These are phyloP conservation scores for Hylomyscus alleni DNA, from an alignment of 2,797 vertebrate genomes.

Conservation along the genomic window DNA sequence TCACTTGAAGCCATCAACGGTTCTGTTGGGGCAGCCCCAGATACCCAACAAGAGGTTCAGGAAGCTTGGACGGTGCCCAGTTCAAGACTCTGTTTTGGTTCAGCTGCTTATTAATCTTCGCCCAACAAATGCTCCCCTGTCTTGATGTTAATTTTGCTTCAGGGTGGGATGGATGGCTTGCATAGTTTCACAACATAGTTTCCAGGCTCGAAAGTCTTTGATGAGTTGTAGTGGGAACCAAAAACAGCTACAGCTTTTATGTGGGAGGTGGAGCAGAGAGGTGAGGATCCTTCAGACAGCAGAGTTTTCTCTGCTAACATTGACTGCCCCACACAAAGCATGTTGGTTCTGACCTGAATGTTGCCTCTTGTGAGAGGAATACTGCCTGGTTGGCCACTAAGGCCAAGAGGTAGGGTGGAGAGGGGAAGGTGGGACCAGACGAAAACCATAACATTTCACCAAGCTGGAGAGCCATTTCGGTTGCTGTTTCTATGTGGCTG, in stretches of 20 bases:
- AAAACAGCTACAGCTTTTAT: conserved; percentile 22
- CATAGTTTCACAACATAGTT: conserved; percentile 8
- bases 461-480: not conserved
- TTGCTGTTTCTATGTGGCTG: not conserved
- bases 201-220: not conserved
- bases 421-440: not conserved
- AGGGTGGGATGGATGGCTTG: not conserved
- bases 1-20: conserved; percentile 45
- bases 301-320: conserved; percentile 9
- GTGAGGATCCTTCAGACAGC: conserved; percentile 25
- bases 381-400: not conserved
- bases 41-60: not conserved
- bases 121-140: conserved; percentile 16
- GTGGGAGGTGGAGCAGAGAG: conserved; percentile 9
- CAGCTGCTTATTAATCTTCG: not conserved
- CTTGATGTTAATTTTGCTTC: conserved; percentile 32
- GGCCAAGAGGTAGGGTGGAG: not conserved
- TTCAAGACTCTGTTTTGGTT: conserved; percentile 37
- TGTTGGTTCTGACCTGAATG: conserved; percentile 59
- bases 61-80: conserved; percentile 30
- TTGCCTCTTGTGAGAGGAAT: conserved; percentile 36
- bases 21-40: not conserved
- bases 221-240: not conserved
- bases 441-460: not conserved
- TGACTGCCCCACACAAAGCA: not conserved